Conservation (phyloP, 1,140 invertebrate genomes). For the Drosophila tristis region DNA sequence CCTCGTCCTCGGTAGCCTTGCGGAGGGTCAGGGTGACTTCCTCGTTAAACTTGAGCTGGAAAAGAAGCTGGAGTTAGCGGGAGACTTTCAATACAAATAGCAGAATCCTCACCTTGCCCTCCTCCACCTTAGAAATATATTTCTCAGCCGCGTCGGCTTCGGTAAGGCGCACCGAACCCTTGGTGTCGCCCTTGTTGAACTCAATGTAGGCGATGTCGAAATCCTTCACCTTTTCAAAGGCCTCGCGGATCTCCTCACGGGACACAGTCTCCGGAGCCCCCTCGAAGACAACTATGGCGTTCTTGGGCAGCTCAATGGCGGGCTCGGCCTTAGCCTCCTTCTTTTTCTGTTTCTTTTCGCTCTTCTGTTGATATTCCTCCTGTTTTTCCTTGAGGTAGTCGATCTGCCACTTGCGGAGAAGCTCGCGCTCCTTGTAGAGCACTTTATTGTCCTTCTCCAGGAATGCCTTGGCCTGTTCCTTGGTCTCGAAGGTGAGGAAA, state of each 20-base stretch:
- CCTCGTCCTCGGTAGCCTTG: constrained; percentile 89
- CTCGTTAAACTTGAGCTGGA: constrained; percentile 80
- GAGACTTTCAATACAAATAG: background rate
- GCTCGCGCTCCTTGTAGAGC: constrained; percentile 89
- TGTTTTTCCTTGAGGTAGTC: constrained; percentile 90
- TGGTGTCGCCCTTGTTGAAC: constrained; percentile 89
- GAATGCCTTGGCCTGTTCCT: constrained; percentile 89
- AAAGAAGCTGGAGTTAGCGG: background rate
- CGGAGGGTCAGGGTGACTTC: constrained; percentile 86
- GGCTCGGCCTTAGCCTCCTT: constrained; percentile 85
- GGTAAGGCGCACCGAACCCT: constrained; percentile 89
- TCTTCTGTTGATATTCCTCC: constrained; percentile 85
- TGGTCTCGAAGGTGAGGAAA: constrained; percentile 92
- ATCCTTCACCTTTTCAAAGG: constrained; percentile 86
- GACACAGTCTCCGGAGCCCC: constrained; percentile 87
- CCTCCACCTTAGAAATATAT: constrained; percentile 87
- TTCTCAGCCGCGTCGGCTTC: constrained; percentile 89
- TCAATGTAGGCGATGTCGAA: constrained; percentile 90
- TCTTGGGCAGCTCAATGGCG: constrained; percentile 86
- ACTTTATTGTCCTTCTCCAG: constrained; percentile 82
- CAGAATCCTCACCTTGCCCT: constrained; percentile 85
- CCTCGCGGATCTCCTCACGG: constrained; percentile 89
- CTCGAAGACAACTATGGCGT: constrained; percentile 88
- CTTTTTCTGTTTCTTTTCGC: constrained; percentile 85
- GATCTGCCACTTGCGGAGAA: constrained; percentile 89